These are phyloP conservation scores for Intellagama lesueurii DNA, from an alignment of 2,797 vertebrate species.

Conservation along the genomic window DNA sequence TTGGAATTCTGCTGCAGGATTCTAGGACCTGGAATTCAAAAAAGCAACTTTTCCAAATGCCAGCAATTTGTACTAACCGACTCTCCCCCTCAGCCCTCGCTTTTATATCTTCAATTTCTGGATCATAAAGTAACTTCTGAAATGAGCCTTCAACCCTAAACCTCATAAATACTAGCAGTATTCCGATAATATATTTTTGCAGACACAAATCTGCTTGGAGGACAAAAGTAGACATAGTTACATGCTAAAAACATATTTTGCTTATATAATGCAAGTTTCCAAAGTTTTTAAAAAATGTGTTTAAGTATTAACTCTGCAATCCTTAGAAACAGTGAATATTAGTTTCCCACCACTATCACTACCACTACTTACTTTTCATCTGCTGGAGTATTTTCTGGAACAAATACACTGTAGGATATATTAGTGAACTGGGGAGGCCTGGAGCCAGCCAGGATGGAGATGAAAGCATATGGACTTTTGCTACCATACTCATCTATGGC, in stretches of 20 bases:
- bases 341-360: neutral
- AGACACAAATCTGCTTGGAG: neutral
- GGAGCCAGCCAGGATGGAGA: constrained; percentile 84
- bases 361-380: constrained; percentile 82
- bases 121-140: neutral
- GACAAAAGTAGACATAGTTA: neutral
- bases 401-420: constrained; percentile 82
- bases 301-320: neutral
- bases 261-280: neutral
- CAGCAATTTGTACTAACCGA: neutral
- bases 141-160: neutral
- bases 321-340: constrained; percentile 30
- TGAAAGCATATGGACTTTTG: constrained; percentile 77
- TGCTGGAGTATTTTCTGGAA: constrained; percentile 82
- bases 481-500: constrained; percentile 78
- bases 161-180: neutral
- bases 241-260: neutral
- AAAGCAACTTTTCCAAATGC: neutral
- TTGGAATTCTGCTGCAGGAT: neutral
- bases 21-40: neutral
- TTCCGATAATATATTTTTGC: neutral
- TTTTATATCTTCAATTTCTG: neutral
- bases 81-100: neutral
- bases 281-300: neutral
- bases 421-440: constrained; percentile 90